Base-by-base conservation (phyloP, 2,797 vertebrate genomes). In the Pseudomugil gertrudae region DNA sequence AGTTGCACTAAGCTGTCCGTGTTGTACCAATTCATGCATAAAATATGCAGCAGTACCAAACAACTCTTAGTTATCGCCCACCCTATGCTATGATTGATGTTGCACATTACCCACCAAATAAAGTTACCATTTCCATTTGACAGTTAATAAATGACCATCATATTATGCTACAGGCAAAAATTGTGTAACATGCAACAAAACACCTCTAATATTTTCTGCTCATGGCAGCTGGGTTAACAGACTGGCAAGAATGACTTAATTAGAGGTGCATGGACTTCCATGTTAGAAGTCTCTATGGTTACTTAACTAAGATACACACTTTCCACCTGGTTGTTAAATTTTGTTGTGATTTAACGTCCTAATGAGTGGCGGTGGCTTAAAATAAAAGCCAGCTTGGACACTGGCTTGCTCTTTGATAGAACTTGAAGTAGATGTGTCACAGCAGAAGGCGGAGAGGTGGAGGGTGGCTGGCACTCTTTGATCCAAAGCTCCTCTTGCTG, bases 401-500 rank as follows among this genome's bases (percentile, higher is more conserved):
- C 26, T 1, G 45, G 69, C 48, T 38, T 55, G 63, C 71, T 81
- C 84, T 91, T 86, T 92, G 69, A 90, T 79, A 76, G 64, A 69
- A 78, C 57, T n/a, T 62, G 69, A 70, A 38, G 10, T 79, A 73
- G 69, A 86, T 87, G 75, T 84, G 79, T 90, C 87, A 89, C 79
- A 81, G 80, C 13, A 62, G 78, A 64, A 40, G 65, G 70, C 53
- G 70, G 80, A 71, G 75, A 40, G 61, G 72, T 45, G 67, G 47
- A 79, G 80, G 66, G 83, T 80, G 69, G 77, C 61, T 86, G 73
- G 54, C 26, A 70, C 65, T 91, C 90, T 93, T 92, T 89, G 88
- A 88, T 92, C 81, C 81, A 79, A 81, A 79, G 72, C 89, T 78
- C 89, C 92, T 87, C 86, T 69, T 84, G 76, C 76, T 87, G 69